Percentiles rank a stretch among this genome's conserved stretches.
Evolutionary conservation across 2,888 invertebrate genomes (phyloP).

Genomic region (Meiosimyza decipiens): DNA sequence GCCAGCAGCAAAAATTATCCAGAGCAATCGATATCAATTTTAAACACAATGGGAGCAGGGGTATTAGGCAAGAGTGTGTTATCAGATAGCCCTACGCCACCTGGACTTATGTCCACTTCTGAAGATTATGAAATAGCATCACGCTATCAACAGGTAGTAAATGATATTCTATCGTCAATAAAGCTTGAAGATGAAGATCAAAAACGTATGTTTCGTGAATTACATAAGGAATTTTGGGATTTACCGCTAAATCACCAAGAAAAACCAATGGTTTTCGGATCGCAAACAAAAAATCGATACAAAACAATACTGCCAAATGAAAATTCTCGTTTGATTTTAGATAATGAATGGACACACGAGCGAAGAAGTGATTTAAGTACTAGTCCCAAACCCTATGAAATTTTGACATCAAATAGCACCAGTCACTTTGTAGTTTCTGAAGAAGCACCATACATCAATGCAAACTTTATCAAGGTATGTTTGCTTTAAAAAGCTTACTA

Average conservation of each 20-base stretch:
- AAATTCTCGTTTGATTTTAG: slow-evolving; percentile 82
- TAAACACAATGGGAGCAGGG: slow-evolving; percentile 41
- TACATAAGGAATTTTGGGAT: slow-evolving; percentile 95
- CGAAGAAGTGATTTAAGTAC: slow-evolving; percentile 7
- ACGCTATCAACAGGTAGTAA: slow-evolving; percentile 53
- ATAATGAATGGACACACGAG: slow-evolving; percentile 49
- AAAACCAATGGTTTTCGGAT: slow-evolving; percentile 88
- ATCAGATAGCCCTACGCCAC: slow-evolving; percentile 48
- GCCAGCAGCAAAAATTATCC: slow-evolving; percentile 47
- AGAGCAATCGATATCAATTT: slow-evolving; percentile 41
- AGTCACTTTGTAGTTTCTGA: slow-evolving; percentile 68
- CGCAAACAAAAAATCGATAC: slow-evolving; percentile 90
- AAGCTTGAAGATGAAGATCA: slow-evolving; percentile 72
- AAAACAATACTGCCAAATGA: slow-evolving; percentile 91
- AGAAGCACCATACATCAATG: slow-evolving; percentile 83
- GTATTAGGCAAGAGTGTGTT: slow-evolving; percentile 32
- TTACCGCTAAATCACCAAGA: slow-evolving; percentile 92
- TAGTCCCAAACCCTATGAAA: slow-evolving; percentile 23
- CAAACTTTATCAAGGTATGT: slow-evolving; percentile 89
- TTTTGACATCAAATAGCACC: slow-evolving; percentile 35
- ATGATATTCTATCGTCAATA: slow-evolving; percentile 47
- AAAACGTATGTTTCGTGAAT: slow-evolving; percentile 72
- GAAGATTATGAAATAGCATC: slow-evolving; percentile 58
- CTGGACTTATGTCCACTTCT: slow-evolving; percentile 53
- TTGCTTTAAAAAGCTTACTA: neutral